A percentile compares a stretch with the other conserved stretches of the same genome.
Conservation (phyloP, 2,113 vertebrate species). For the Hippocampus guttulatus region DNA sequence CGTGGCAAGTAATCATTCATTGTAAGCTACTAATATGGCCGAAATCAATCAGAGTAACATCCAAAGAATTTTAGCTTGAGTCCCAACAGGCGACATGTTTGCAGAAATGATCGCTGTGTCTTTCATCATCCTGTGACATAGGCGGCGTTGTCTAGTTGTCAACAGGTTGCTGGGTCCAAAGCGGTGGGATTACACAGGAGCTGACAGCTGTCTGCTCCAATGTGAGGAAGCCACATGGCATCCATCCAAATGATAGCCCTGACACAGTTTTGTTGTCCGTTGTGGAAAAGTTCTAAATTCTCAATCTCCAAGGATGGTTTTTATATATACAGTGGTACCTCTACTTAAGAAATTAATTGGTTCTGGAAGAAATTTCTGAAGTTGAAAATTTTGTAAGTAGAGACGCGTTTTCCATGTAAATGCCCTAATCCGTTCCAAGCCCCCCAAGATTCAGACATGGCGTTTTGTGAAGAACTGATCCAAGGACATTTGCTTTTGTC, state of each 20-base stretch:
- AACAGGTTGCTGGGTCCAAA: slow-evolving; percentile 39
- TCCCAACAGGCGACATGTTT: not conserved
- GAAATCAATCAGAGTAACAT: not conserved
- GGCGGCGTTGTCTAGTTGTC: slow-evolving; percentile 57
- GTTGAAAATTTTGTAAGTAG: too few relatives aligned
- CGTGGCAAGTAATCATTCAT: not conserved
- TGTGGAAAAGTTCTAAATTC: not conserved
- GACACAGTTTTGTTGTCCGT: not conserved
- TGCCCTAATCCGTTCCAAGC: too few relatives aligned
- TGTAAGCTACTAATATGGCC: not conserved
- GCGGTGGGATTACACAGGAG: slow-evolving; percentile 45
- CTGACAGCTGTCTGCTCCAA: slow-evolving; percentile 45
- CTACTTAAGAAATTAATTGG: too few relatives aligned
- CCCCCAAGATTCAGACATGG: too few relatives aligned
- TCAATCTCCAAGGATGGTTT: not conserved
- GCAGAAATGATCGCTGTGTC: slow-evolving; percentile 45
- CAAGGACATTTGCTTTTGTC: too few relatives aligned
- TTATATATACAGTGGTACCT: too few relatives aligned
- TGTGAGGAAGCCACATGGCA: slow-evolving; percentile 13
- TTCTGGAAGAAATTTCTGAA: too few relatives aligned
- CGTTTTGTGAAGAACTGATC: too few relatives aligned
- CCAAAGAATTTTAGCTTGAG: not conserved
- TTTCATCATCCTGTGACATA: slow-evolving; percentile 37
- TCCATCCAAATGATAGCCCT: not conserved
- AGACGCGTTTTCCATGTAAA: too few relatives aligned